These are phyloP conservation scores for Gari tellinella DNA, from an alignment of 2,888 invertebrate genomes.

Conservation along the genomic window DNA sequence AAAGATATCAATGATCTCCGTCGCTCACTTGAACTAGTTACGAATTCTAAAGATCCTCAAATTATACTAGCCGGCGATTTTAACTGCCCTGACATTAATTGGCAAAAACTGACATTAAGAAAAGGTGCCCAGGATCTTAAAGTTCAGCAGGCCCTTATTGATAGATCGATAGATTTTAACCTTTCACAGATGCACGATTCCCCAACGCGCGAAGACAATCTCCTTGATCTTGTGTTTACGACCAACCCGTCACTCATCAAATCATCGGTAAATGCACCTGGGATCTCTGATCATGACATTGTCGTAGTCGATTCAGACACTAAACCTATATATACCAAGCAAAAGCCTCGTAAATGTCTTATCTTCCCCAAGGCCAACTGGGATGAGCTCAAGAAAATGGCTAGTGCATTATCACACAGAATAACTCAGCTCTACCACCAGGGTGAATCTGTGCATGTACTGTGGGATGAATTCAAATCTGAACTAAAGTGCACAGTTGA, in stretches of 20 bases:
- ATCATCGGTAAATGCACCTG: constrained; percentile 19
- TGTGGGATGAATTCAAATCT: constrained; percentile 18
- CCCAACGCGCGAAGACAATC: constrained; percentile 26
- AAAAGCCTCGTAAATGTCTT: constrained; percentile 26
- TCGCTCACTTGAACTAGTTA: constrained; percentile 4
- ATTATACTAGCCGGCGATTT: too few relatives aligned
- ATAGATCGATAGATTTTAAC: too few relatives aligned
- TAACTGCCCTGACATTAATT: too few relatives aligned
- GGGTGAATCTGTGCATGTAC: neutral
- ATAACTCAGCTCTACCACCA: neutral
- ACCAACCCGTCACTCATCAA: constrained; percentile 37
- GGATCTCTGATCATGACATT: constrained; percentile 37
- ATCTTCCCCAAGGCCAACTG: constrained; percentile 39
- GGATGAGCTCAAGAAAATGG: constrained; percentile 11
- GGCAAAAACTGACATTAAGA: too few relatives aligned
- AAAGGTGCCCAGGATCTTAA: too few relatives aligned
- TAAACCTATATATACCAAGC: constrained; percentile 22
- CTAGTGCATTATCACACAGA: neutral
- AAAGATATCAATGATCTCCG: constrained; percentile 9
- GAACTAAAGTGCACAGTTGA: neutral
- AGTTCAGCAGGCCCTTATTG: too few relatives aligned
- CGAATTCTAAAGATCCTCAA: neutral
- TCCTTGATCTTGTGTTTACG: constrained; percentile 39
- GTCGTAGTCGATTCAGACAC: constrained; percentile 19
- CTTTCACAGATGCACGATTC: constrained; percentile 24